Base-by-base conservation (phyloP, 2,113 vertebrate species). In the Scatophagus argus region DNA sequence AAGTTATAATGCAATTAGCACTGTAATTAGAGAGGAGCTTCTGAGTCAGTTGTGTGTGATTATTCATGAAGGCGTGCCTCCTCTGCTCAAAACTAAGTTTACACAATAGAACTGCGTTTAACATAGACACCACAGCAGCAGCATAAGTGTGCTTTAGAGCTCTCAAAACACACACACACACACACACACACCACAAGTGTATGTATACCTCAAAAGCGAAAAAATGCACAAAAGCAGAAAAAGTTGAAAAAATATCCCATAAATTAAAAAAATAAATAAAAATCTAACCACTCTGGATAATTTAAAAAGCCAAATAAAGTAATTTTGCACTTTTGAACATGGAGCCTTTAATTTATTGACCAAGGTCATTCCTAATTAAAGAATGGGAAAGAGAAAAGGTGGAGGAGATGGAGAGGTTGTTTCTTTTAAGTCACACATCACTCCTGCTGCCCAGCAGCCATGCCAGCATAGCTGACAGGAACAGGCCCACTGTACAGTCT, bases 401-500 rank as follows among this genome's bases (percentile, higher is more conserved):
- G 23, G 38, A 29, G 8, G 71, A 72, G 74, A 47, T 39, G 59
- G 79, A 77, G 41, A 52, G 55, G 54, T 43, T 76, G 66, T 68
- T 79, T 58, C 54, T 79, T 77, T 79, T 43, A 49, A 61, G 68
- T 52, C 43, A 54, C 75, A 59, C 56, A 80, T 82, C 59, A 49
- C n/a, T 74, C 52, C 29, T 55, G 79, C 67, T 67, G 65, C 71
- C 64, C 66, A 59, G 32, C 69, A 82, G 80, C 68, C 82, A 72
- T 54, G 79, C 46, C 56, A 59, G 64, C 52, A 59, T 60, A 62
- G 65, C 56, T 87, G 89, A 86, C 84, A 81, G 77, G 56, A 77
- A 38, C 59, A 81, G 81, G 74, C 74, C 78, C 39, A 51, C 73
- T 84, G 83, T 81, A 72, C 81, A 75, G 67, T 85, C 83, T 80